Base-by-base conservation (phyloP, 2,888 invertebrate genomes). In the Tinea trinotella region DNA sequence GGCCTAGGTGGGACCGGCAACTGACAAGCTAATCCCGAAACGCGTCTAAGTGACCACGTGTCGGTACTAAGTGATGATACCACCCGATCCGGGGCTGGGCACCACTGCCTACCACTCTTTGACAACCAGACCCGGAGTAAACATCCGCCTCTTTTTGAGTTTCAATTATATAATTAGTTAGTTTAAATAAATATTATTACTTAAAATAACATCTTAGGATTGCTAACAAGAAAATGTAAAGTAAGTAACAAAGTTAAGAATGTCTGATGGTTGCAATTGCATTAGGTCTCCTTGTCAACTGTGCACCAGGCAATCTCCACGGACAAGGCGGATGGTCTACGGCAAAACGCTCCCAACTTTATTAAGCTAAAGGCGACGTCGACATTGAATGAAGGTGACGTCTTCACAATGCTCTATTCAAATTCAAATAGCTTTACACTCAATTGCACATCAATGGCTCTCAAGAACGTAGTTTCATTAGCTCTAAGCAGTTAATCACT, bases 371-470 rank as follows among this genome's bases (percentile, higher is more conserved):
- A 30, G 30, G n/a, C 68, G 73, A 67, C 70, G 66, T 56, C 58
- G 57, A 65, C 71, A 68, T 72, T 70, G 78, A 80, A 78, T 76
- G 76, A 84, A 84, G 84, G 81, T 84, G 81, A 78, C 79, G 81
- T 74, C 71, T 74, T 74, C 73, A 85, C 84, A 85, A 85, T 82
- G 70, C 78, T 70, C 83, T 77, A 84, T 85, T 84, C 84, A 84
- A 71, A 83, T 84, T 82, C 81, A 83, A 84, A 84, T 86, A 84
- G 83, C 83, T 83, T 84, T 75, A 82, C 83, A 78, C 84, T 76
- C 83, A 83, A 85, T 86, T 85, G 80, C 81, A 66, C 74, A 72
- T 81, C 78, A 84, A 84, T 84, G 74, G 71, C 74, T 74, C 66
- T 72, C 68, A 65, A 20, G 5, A n/a, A 12, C 48, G 48, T 50